Base-by-base conservation (phyloP, 2,797 vertebrate genomes). In the Enteromius fasciolatus region DNA sequence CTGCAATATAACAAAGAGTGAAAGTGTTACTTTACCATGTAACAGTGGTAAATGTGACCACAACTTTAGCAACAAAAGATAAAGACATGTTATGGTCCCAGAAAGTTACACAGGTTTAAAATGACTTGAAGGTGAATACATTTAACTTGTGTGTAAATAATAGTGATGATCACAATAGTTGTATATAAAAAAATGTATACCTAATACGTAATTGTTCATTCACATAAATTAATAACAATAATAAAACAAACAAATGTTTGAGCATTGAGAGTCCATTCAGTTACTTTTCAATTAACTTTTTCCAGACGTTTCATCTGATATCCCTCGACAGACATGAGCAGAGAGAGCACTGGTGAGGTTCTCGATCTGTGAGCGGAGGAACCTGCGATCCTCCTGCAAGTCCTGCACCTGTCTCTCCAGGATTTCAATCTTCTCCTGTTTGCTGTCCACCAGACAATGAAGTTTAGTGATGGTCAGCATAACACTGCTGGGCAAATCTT, bases 331-430 rank as follows among this genome's bases (percentile, higher is more conserved):
- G 5, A 87, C 41, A 0, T 87, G 77, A 64, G 64, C 4, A 17
- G 89, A 82, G 61, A 92, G 92, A 15, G 61, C 89, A 33, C 89
- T 92, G 3, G 93, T 95, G 63, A 95, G 93, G 85, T 94, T 94
- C 85, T 95, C 93, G 0, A 95, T 93, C 86, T 95, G 94, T 81
- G 89, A 91, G 80, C 93, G 89, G 33, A 95, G 93, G 88, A 95
- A 94, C 88, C 90, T 92, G 86, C 93, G 92, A 89, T 94, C 94
- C 87, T 95, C 93, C 90, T 93, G 92, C 80, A 95, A 91, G 86
- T 95, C 94, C 28, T 94, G 93, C 85, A 94, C 93, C 89, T 94
- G 94, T 1, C 89, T 83, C 89, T 94, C 93, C 88, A 95, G 89
- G 0, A 90, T 88, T 0, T 72, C 68, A 28, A 94, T 94, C 85